Base-by-base conservation (phyloP, 2,797 vertebrate genomes). In the Sebastes trivittatus region DNA sequence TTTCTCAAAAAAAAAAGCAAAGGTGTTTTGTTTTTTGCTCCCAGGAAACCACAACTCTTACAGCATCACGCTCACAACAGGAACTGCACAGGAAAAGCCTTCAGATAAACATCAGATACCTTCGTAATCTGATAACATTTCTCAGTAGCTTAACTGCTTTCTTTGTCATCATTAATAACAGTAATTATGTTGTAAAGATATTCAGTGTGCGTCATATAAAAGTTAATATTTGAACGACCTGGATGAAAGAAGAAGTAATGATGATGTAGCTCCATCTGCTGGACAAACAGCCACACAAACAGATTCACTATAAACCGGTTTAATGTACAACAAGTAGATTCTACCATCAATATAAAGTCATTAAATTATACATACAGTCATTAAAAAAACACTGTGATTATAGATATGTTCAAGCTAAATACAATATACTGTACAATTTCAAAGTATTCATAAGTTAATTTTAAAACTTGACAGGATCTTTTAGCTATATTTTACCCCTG, bases 221-320 rank as follows among this genome's bases (percentile, higher is more conserved):
- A 13, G 25, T 68, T 20, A 5, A 42, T 11, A 2, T 63, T 9
- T 65, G 14, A 72, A 38, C 14, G 3, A 11, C 1, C 22, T 8
- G 13, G 25, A 6, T 62, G 6, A 46, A 14, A 42, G 14, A 16
- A 22, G 32, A 30, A 11, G 59, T 1, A n/a, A 20, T 56, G 76
- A 56, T 8, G 4, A 22, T 64, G 29, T 54, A 62, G 72, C 85
- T 1, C 90, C 92, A 88, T 62, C 93, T 92, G 77, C 66, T 90
- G 93, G 89, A 42, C 5, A 77, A 83, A 82, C 5, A 46, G 14
- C 2, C 36, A 58, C 52, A 85, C 23, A 8, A 3, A 30, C 69
- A 16, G 3, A 8, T 38, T 25, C 2, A 49, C 30, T 13, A 11
- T 36, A 61, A 22, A 74, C 2, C 1, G 6, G 16, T 90, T 90